Percentiles rank a stretch among this genome's conserved stretches.
phyloP scores from a whole-genome alignment of 2,888 invertebrate species.

The Limnephilus auricula region DNA sequence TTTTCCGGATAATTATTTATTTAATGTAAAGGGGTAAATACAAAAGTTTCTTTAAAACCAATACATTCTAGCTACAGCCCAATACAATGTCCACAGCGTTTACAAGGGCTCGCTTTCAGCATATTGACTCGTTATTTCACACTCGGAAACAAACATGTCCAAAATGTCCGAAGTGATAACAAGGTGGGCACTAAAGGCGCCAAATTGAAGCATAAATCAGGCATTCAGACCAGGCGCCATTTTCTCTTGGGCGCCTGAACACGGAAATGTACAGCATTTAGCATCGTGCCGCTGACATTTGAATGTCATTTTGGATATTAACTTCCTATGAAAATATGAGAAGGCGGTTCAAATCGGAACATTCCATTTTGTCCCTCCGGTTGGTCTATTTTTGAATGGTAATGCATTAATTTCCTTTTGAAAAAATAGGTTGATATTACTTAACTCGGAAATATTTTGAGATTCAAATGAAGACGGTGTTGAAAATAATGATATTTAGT shows the following conservation, averaged over 20 bases:
- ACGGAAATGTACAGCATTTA: slow-evolving; percentile 26
- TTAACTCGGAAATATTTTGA: too few species aligned
- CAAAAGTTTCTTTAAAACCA: too few species aligned
- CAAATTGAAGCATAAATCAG: slow-evolving; percentile 27
- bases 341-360: background rate
- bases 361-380: background rate
- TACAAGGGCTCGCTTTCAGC: background rate
- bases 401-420: background rate
- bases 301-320: slow-evolving; percentile 48
- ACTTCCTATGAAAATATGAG: background rate
- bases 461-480: too few species aligned
- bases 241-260: slow-evolving; percentile 1
- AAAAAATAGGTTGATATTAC: background rate
- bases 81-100: background rate
- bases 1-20: too few species aligned
- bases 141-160: background rate
- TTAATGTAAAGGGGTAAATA: too few species aligned
- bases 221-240: slow-evolving; percentile 3
- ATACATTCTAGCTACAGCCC: background rate
- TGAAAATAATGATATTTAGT: too few species aligned
- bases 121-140: slow-evolving; percentile 1
- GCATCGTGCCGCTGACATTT: slow-evolving; percentile 35
- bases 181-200: slow-evolving; percentile 6
- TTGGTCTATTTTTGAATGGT: background rate
- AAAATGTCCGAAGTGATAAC: slow-evolving; percentile 4